Percentiles rank a stretch among this genome's conserved stretches.
Evolutionary conservation across 2,797 vertebrate genomes (phyloP).

Genomic region (Galagoides demidoff): DNA sequence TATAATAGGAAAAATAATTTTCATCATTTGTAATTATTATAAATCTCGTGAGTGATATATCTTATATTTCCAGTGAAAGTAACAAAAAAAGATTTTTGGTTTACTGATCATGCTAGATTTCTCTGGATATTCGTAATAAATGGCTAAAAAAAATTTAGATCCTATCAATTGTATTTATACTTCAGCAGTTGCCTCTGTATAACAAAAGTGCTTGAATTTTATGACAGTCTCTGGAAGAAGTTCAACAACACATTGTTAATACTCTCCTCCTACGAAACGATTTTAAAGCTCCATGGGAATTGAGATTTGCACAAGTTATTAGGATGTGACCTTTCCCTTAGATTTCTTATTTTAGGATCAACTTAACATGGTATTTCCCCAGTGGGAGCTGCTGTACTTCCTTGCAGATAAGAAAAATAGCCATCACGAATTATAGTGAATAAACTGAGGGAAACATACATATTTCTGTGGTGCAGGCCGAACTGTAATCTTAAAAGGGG

Average conservation of each 20-base stretch:
- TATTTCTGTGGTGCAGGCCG: constrained; percentile 76
- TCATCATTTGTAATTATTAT: background rate
- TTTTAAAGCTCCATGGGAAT: constrained; percentile 92
- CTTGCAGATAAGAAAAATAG: constrained; percentile 94
- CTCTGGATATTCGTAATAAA: constrained; percentile 49
- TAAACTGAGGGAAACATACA: constrained; percentile 77
- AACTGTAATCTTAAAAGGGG: constrained; percentile 82
- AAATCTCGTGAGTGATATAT: background rate
- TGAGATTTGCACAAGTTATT: constrained; percentile 92
- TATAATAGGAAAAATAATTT: background rate
- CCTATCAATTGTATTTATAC: constrained; percentile 69
- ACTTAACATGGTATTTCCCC: constrained; percentile 94
- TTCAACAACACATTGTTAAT: constrained; percentile 86
- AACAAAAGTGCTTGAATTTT: constrained; percentile 77
- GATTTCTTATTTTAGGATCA: constrained; percentile 96
- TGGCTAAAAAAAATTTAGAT: constrained; percentile 34
- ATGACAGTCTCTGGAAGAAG: constrained; percentile 79
- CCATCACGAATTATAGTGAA: constrained; percentile 84
- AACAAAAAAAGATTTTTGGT: constrained; percentile 17
- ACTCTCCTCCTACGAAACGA: constrained; percentile 85
- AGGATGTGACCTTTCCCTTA: constrained; percentile 95
- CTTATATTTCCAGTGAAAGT: constrained; percentile 59
- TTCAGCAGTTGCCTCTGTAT: constrained; percentile 56
- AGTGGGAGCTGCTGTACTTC: constrained; percentile 93
- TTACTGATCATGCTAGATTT: constrained; percentile 44